phyloP scores from a whole-genome alignment of 2,113 vertebrate genomes.

The Tretioscincus oriximinensis region DNA sequence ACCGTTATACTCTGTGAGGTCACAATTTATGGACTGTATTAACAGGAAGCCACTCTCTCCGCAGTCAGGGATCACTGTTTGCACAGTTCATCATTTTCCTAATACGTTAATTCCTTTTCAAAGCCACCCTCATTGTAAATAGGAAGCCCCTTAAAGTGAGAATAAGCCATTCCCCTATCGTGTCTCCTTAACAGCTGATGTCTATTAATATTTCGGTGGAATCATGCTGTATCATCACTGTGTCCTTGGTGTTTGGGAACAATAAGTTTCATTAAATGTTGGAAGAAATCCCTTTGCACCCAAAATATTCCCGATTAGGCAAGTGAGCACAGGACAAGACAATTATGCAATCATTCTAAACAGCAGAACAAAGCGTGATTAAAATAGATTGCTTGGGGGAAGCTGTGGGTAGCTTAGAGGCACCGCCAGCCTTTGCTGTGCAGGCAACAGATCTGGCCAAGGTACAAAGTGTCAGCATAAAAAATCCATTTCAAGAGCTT shows the following conservation, averaged over 20 bases:
- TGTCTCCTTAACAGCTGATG: neutral
- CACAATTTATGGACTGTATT: neutral
- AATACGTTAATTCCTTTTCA: neutral
- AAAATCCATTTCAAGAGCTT: neutral
- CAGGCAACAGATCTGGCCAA: constrained; percentile 11
- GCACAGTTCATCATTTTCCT: neutral
- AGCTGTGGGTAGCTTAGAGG: neutral
- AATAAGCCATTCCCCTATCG: neutral
- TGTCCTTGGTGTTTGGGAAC: neutral
- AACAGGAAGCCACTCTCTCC: too few species aligned
- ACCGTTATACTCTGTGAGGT: neutral
- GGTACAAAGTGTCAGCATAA: neutral
- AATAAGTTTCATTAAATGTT: neutral
- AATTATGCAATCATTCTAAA: constrained; percentile 28
- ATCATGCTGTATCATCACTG: constrained; percentile 16
- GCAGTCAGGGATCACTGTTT: neutral
- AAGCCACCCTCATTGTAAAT: neutral
- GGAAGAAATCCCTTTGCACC: constrained; percentile 6
- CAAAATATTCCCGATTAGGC: constrained; percentile 2
- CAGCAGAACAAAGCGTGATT: constrained; percentile 9
- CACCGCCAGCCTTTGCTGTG: constrained; percentile 5
- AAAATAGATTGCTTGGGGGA: constrained; percentile 18
- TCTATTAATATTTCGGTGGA: constrained; percentile 11
- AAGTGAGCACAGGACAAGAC: neutral
- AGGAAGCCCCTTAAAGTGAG: neutral